These are phyloP conservation scores for Helarctos malayanus DNA, from an alignment of 2,797 vertebrate genomes.

Conservation along the genomic window DNA sequence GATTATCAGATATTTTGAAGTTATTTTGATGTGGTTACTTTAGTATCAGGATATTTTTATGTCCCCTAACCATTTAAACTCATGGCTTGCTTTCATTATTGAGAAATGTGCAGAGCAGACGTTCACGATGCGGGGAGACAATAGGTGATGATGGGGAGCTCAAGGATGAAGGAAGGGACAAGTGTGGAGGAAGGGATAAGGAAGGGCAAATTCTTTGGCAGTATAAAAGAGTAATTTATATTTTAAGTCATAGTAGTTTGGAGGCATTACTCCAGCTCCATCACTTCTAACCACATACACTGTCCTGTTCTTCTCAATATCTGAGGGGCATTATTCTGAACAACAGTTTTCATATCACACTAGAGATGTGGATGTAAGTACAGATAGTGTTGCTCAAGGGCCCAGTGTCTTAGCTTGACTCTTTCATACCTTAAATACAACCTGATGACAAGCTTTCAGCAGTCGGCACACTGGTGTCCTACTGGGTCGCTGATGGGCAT, in stretches of 20 bases:
- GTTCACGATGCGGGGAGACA: not conserved
- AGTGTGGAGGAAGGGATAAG: not conserved
- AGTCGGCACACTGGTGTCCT: not conserved
- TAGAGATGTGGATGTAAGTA: not conserved
- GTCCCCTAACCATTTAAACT: not conserved
- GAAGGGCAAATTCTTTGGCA: not conserved
- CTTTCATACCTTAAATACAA: not conserved
- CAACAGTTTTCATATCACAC: not conserved
- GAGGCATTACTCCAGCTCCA: not conserved
- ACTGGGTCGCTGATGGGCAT: not conserved
- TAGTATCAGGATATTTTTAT: not conserved
- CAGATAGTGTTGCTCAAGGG: not conserved
- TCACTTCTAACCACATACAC: not conserved
- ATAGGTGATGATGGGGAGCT: not conserved
- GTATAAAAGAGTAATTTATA: not conserved
- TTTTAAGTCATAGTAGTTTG: not conserved
- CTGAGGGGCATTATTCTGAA: not conserved
- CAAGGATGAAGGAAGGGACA: not conserved
- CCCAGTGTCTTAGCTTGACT: not conserved
- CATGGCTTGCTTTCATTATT: not conserved
- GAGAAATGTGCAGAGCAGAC: not conserved
- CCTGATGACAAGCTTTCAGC: not conserved
- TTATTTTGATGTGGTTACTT: not conserved
- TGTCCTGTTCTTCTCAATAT: not conserved
- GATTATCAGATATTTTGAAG: slow-evolving; percentile 34